Base-by-base conservation (phyloP, 1,140 invertebrate species). In the Camponotus vicinus region DNA sequence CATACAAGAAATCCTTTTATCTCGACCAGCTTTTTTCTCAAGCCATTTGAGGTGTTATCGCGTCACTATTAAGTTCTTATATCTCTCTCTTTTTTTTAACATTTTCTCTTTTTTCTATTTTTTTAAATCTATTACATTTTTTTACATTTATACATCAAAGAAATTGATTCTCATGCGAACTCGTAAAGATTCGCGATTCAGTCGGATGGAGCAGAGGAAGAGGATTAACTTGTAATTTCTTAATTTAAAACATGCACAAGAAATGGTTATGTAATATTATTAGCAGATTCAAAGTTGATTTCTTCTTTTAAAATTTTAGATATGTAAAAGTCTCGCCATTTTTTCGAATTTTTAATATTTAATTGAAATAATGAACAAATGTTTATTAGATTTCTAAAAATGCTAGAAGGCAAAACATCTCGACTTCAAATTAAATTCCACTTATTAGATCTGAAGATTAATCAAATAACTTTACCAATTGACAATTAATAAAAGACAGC, bases 41-140 rank as follows among this genome's bases (percentile, higher is more conserved):
- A 55, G 15, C 3, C 57, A 37, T 34, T 34, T 42, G n/a, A 85
- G 21, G 49, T 40, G 3, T 32, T 55, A 73, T 71, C 73, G 64
- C 67, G 73, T 78, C 66, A 49, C 32, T 73, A 21, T 83, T 63
- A 21, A 63, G 18, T 18, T 55, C 66, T 79, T 45, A 21, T 37
- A 18, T 71, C 63, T n/a, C 71, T 57, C 37, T 49, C 32, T 52
- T 4, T 11, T 63, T 52, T 32, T n/a, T 52, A 4, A 15, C 15
- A 15, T 52, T 52, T 52, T 52, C 15, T 18, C 11, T 45, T 45
- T 45, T 42, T 45, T 45, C 9, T 0, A 11, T 11, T 45, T 45
- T 45, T 45, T 11, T 11, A 13, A 45, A 9, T 42, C 3, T 45
- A 11, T 9, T 37, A 37, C 37, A 37, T 37, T 45, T 1, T 66